Percentiles rank a stretch among this genome's conserved stretches.
Conservation (phyloP, 2,888 invertebrate species). For the Octonoba sinensis region DNA sequence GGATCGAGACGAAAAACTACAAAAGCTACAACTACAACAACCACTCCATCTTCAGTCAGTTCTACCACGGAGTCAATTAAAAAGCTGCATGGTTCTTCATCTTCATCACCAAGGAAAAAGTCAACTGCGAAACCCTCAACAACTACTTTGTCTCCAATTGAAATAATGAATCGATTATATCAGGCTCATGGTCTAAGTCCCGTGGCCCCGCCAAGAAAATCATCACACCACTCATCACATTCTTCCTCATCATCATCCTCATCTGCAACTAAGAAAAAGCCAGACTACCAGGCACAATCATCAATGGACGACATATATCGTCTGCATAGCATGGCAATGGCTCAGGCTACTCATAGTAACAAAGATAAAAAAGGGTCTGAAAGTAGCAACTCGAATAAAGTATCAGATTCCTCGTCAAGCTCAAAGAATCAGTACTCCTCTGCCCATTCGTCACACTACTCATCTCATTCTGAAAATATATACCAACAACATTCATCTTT, state of each 20-base stretch:
- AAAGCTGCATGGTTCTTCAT: not conserved
- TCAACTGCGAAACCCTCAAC: constrained; percentile 10
- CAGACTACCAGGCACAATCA: constrained; percentile 4
- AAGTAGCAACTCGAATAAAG: not conserved
- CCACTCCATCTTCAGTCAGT: constrained; percentile 2
- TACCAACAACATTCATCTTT: constrained; percentile 52
- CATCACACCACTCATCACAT: not conserved
- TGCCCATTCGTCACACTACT: constrained; percentile 2
- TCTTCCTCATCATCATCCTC: constrained; percentile 3
- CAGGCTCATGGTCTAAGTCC: constrained; percentile 28
- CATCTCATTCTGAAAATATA: constrained; percentile 29
- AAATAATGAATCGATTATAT: constrained; percentile 55
- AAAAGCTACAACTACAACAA: not conserved
- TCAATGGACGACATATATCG: constrained; percentile 53
- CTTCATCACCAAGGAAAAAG: not conserved
- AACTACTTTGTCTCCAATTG: constrained; percentile 46
- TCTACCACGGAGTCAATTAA: not conserved
- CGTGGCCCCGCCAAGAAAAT: constrained; percentile 15
- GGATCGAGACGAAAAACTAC: not conserved
- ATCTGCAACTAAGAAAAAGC: constrained; percentile 18
- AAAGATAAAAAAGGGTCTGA: not conserved
- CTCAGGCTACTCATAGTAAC: constrained; percentile 18
- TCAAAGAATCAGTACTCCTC: not conserved
- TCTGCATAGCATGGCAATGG: constrained; percentile 40
- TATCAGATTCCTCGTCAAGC: not conserved